phyloP scores from a whole-genome alignment of 2,113 vertebrate species.

The Podarcis muralis region DNA sequence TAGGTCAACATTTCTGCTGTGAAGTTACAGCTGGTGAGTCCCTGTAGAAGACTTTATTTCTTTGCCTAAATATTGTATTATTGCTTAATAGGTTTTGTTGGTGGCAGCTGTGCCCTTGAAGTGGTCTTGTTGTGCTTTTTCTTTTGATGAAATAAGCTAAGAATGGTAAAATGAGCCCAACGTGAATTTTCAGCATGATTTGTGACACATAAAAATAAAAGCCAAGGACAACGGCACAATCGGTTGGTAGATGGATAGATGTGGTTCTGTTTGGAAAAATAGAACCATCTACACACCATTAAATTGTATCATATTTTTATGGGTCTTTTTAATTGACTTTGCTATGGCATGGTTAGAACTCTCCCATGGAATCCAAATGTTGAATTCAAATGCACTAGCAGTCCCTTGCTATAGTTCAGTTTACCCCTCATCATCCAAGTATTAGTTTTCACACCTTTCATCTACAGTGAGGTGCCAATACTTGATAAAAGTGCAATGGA shows the following conservation, averaged over 20 bases:
- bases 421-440: too few species aligned
- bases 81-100: conserved; percentile 3
- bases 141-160: neutral
- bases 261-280: neutral
- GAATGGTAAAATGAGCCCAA: neutral
- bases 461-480: too few species aligned
- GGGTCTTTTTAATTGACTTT: neutral
- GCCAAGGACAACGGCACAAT: neutral
- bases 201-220: neutral
- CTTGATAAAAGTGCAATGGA: too few species aligned
- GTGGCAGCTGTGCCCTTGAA: neutral
- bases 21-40: neutral
- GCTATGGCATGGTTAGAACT: neutral
- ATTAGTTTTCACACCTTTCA: neutral
- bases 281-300: neutral
- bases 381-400: neutral
- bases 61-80: conserved; percentile 33
- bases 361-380: neutral
- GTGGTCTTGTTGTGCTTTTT: neutral
- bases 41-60: conserved; percentile 19
- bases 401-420: neutral
- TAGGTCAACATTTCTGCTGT: neutral
- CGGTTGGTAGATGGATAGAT: neutral
- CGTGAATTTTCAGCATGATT: neutral
- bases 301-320: neutral